phyloP scores from a whole-genome alignment of 1,140 invertebrate species.

The Lutraria rhynchaena region DNA sequence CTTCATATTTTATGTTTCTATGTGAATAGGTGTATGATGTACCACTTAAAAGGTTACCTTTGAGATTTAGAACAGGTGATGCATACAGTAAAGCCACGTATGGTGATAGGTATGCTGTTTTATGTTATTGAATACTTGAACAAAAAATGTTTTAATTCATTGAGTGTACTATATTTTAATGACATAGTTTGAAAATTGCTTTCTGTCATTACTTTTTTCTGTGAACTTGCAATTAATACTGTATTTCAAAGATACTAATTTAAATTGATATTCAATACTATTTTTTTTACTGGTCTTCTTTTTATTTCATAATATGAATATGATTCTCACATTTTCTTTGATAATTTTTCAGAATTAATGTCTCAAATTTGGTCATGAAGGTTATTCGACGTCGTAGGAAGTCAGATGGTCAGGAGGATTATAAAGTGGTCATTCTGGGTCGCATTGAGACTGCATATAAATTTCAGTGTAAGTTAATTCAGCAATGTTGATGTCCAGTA shows the following conservation, averaged over 20 bases:
- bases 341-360: conserved; percentile 84
- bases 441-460: conserved; percentile 87
- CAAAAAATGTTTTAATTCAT: too few relatives aligned
- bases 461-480: conserved; percentile 87
- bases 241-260: too few relatives aligned
- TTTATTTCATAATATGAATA: too few relatives aligned
- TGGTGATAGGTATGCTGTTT: conserved; percentile 82
- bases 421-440: conserved; percentile 86
- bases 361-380: conserved; percentile 89
- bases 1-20: conserved; percentile 22
- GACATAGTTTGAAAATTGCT: too few relatives aligned
- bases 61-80: conserved; percentile 92
- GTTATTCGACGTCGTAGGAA: conserved; percentile 81
- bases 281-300: too few relatives aligned
- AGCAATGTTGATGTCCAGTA: too few relatives aligned
- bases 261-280: too few relatives aligned
- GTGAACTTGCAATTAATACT: too few relatives aligned
- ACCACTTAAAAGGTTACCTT: conserved; percentile 87
- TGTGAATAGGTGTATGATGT: conserved; percentile 65
- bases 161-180: too few relatives aligned
- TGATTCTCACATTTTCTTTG: too few relatives aligned
- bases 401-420: conserved; percentile 69
- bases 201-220: too few relatives aligned
- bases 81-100: conserved; percentile 91
- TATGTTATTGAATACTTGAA: too few relatives aligned